These are phyloP conservation scores for Heliconius congener DNA, from an alignment of 1,140 invertebrate genomes.

Conservation along the genomic window DNA sequence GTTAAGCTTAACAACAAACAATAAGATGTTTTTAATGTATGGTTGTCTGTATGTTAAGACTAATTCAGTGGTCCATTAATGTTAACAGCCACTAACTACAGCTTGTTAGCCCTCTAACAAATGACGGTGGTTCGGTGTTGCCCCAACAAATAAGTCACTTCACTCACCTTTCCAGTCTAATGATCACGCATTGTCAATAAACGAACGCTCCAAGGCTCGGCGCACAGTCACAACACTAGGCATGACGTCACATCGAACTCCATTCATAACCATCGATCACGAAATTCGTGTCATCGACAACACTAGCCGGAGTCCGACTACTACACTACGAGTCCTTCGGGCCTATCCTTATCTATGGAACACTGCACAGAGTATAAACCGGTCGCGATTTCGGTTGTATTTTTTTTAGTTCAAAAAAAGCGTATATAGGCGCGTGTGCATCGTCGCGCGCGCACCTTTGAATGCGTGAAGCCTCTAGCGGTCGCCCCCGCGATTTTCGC, in stretches of 20 bases:
- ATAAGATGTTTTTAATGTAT: not conserved
- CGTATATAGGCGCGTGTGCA: slow-evolving; percentile 67
- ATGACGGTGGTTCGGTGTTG: slow-evolving; percentile 45
- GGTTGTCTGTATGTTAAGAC: not conserved
- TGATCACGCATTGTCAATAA: slow-evolving; percentile 75
- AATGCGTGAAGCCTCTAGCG: slow-evolving; percentile 66
- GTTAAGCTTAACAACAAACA: not conserved
- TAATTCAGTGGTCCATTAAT: slow-evolving; percentile 10
- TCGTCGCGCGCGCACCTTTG: slow-evolving; percentile 69
- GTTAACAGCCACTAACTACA: slow-evolving; percentile 23
- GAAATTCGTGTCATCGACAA: slow-evolving; percentile 52
- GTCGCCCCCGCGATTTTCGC: slow-evolving; percentile 73
- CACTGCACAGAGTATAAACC: slow-evolving; percentile 52
- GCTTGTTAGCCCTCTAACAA: slow-evolving; percentile 29
- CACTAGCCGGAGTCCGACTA: slow-evolving; percentile 48
- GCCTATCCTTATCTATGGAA: slow-evolving; percentile 41
- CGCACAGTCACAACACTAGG: slow-evolving; percentile 70
- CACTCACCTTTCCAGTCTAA: slow-evolving; percentile 78
- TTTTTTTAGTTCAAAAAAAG: slow-evolving; percentile 45
- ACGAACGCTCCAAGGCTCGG: slow-evolving; percentile 53
- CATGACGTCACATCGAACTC: slow-evolving; percentile 79
- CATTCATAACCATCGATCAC: slow-evolving; percentile 75
- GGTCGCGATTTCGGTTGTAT: slow-evolving; percentile 34
- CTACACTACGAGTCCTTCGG: slow-evolving; percentile 29
- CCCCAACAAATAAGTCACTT: slow-evolving; percentile 56